phyloP scores from a whole-genome alignment of 2,797 vertebrate species.

The Remorina albescens region DNA sequence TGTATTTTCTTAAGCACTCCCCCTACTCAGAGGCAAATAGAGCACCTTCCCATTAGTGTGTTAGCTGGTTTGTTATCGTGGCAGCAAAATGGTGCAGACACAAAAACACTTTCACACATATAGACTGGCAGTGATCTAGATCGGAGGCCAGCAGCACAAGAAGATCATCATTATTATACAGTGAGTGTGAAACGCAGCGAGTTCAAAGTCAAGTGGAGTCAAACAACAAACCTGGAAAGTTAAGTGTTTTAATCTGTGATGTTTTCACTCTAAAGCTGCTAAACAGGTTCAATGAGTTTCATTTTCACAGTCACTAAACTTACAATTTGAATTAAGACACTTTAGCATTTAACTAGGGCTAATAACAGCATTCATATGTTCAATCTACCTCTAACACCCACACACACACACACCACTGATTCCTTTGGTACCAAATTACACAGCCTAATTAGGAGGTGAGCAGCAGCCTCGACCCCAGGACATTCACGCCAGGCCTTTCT shows the following conservation, averaged over 20 bases:
- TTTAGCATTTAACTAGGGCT: background rate
- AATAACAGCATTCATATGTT: background rate
- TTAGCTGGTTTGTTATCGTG: background rate
- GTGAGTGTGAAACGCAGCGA: slow-evolving; percentile 20
- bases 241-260: background rate
- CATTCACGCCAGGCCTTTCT: slow-evolving; percentile 34
- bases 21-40: background rate
- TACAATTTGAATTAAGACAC: background rate
- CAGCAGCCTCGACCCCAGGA: slow-evolving; percentile 53
- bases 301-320: background rate
- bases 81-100: slow-evolving; percentile 4
- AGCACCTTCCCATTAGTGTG: background rate
- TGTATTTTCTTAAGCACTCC: background rate
- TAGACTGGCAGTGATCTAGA: slow-evolving; percentile 20
- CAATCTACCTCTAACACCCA: background rate
- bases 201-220: slow-evolving; percentile 5
- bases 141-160: slow-evolving; percentile 37
- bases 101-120: background rate
- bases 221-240: slow-evolving; percentile 29
- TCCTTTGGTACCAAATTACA: slow-evolving; percentile 58
- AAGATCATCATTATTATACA: slow-evolving; percentile 18
- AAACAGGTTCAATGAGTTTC: background rate
- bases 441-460: slow-evolving; percentile 64
- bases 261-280: background rate
- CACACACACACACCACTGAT: slow-evolving; percentile 4